Conservation (phyloP, 2,888 invertebrate genomes). For the Eupelmus urozonus region DNA sequence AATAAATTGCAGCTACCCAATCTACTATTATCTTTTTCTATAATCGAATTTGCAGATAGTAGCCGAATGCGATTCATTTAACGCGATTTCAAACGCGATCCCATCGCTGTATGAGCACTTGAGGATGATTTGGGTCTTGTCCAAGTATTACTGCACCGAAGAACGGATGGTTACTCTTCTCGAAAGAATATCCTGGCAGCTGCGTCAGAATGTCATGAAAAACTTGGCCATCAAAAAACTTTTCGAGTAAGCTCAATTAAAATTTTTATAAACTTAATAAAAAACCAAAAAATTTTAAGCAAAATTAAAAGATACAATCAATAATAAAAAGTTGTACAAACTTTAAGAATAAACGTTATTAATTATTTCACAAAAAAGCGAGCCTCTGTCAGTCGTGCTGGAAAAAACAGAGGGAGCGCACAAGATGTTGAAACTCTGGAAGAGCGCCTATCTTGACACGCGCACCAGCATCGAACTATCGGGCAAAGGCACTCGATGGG, state of each 20-base stretch:
- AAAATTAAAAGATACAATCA: not conserved
- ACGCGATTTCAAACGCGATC: conserved; percentile 85
- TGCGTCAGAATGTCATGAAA: conserved; percentile 86
- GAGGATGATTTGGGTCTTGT: conserved; percentile 94
- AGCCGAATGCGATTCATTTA: conserved; percentile 84
- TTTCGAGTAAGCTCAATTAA: conserved; percentile 86
- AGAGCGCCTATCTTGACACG: conserved; percentile 85
- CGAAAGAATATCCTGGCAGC: conserved; percentile 89
- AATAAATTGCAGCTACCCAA: too few relatives aligned
- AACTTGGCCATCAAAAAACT: conserved; percentile 85
- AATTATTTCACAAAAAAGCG: conserved; percentile 70
- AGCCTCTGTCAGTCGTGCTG: conserved; percentile 79
- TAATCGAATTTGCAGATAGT: conserved; percentile 80
- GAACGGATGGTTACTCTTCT: conserved; percentile 91
- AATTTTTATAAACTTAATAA: too few relatives aligned
- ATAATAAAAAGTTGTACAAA: not conserved
- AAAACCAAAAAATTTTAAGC: too few relatives aligned
- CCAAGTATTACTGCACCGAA: conserved; percentile 89
- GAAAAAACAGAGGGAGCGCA: conserved; percentile 81
- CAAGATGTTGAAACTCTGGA: conserved; percentile 87
- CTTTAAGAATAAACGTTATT: not conserved
- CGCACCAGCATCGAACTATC: conserved; percentile 91
- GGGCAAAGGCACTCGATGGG: conserved; percentile 93
- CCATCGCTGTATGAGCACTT: conserved; percentile 90
- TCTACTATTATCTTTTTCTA: not conserved